phyloP scores from a whole-genome alignment of 37 sponge, comb jelly and placozoan genomes.

The Haliclona indistincta region DNA sequence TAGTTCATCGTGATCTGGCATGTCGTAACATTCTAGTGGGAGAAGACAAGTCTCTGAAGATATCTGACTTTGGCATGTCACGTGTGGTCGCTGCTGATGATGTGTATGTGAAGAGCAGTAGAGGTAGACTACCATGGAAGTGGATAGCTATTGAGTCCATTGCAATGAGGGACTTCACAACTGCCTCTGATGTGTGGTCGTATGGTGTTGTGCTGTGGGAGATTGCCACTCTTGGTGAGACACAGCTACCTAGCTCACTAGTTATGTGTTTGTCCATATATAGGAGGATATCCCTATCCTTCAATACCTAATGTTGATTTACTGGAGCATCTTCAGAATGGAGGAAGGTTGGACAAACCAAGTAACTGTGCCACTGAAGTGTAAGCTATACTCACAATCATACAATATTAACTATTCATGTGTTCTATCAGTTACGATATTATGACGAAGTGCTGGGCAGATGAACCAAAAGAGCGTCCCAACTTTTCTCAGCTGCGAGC shows the following conservation, averaged over 20 bases:
- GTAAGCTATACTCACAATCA: constrained; percentile 45
- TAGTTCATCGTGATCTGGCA: constrained; percentile 81
- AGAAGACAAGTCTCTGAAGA: constrained; percentile 66
- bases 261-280: not conserved
- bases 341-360: constrained; percentile 42
- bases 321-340: constrained; percentile 8
- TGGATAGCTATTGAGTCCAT: constrained; percentile 83
- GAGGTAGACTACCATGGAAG: constrained; percentile 61
- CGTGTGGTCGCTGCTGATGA: constrained; percentile 38
- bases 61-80: constrained; percentile 80
- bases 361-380: constrained; percentile 51
- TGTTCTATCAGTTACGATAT: constrained; percentile 51
- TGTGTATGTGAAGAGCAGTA: constrained; percentile 57
- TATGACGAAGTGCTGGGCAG: constrained; percentile 68
- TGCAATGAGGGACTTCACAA: constrained; percentile 56
- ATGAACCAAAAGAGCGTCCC: constrained; percentile 27
- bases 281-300: constrained; percentile 71
- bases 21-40: constrained; percentile 80
- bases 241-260: not conserved
- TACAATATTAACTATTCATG: too few species aligned
- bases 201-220: constrained; percentile 78
- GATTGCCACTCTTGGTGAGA: constrained; percentile 74
- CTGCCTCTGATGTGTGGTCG: constrained; percentile 73
- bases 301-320: constrained; percentile 39
- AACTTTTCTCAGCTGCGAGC: constrained; percentile 34